Base-by-base conservation (phyloP, 2,888 invertebrate genomes). In the Norana najaformis region DNA sequence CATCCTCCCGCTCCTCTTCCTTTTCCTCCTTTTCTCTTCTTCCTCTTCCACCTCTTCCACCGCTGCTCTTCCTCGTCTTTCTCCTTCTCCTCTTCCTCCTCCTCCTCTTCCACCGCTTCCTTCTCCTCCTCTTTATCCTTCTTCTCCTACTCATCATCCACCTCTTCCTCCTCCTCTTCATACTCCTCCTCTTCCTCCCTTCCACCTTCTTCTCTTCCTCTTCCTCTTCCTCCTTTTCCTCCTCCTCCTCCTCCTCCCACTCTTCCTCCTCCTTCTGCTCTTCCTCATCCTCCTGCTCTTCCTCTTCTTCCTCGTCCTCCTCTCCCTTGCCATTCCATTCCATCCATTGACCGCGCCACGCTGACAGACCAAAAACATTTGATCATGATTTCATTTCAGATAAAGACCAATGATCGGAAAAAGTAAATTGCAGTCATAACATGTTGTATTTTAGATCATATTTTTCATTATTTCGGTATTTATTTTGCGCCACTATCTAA, bases 361-460 rank as follows among this genome's bases (percentile, higher is more conserved):
- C 23, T 47, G 47, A 23, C 23, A 47, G 41, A 47, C 6, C 23
- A 1, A 6, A 47, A 23, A 11, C 47, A 8, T 47, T 47, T n/a
- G 69, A 69, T n/a, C 69, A n/a, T 69, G 69, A 69, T 69, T 69
- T n/a, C 69, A 69, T 69, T 69, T 88, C 41, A 39, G 88, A 39
- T 39, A 88, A 30, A 8, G 41, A 41, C 34, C 34, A 39, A 47
- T 41, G n/a, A 39, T 47, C 41, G 0, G 38, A 88, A 88, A 88
- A 37, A 8, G 23, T 23, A 88, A 37, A 38, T n/a, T 35, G 30
- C 88, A 35, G 38, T 88, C 13, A 30, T 23, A 18, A 18, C 6
- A 23, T 23, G n/a, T n/a, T n/a, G 11, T 35, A 88, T 88, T 34
- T 88, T n/a, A 85, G 18, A 20, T 30, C 14, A 36, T 85, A 20